Percentiles rank a stretch among this genome's conserved stretches.
Conservation (phyloP, 2,888 invertebrate genomes). For the Sarcophaga subvicina region DNA sequence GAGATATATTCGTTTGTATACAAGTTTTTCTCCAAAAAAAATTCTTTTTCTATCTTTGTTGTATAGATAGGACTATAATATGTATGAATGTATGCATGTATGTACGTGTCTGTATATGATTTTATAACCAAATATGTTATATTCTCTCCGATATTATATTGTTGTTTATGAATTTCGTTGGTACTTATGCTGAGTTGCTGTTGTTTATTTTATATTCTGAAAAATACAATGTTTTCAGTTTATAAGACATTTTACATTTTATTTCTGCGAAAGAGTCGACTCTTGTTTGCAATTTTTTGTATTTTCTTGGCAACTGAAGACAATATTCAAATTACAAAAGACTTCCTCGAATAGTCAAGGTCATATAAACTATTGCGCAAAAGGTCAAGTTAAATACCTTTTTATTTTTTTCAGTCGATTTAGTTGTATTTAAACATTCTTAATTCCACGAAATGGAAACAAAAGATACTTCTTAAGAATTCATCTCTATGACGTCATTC, state of each 20-base stretch:
- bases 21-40: neutral
- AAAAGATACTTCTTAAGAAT: no score
- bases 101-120: neutral
- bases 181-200: slow-evolving; percentile 15
- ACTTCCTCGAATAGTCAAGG: no score
- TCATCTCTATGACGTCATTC: no score
- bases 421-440: no score
- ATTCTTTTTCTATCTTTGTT: neutral
- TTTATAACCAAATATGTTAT: slow-evolving; percentile 34
- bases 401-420: no score
- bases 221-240: neutral
- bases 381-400: no score
- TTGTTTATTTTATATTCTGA: slow-evolving; percentile 28
- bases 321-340: no score
- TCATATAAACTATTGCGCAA: no score
- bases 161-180: slow-evolving; percentile 6
- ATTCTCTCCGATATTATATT: neutral
- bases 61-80: neutral
- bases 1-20: neutral
- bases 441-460: no score
- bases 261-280: neutral
- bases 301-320: no score
- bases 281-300: no score
- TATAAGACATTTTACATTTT: neutral
- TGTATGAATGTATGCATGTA: neutral